These are phyloP conservation scores for Lagodon rhomboides DNA, from an alignment of 2,797 vertebrate genomes.

Conservation along the genomic window DNA sequence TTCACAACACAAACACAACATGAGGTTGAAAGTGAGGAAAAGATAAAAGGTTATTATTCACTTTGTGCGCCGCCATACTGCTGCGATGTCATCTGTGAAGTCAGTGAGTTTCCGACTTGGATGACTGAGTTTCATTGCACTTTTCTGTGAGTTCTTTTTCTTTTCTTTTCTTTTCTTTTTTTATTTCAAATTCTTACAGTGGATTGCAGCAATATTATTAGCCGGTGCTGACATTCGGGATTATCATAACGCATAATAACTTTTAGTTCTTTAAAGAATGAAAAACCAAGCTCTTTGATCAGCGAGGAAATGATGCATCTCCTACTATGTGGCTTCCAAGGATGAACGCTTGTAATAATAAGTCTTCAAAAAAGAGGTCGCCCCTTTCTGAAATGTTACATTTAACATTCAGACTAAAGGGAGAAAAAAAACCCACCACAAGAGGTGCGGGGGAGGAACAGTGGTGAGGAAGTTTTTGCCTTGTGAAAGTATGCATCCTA, in stretches of 20 bases:
- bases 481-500: too few species aligned
- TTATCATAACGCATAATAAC: background rate
- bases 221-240: background rate
- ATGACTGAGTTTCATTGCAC: too few species aligned
- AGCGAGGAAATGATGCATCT: background rate
- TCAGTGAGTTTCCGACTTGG: too few species aligned
- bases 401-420: constrained; percentile 4
- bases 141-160: too few species aligned
- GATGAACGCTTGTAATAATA: constrained; percentile 2
- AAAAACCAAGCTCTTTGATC: constrained; percentile 1
- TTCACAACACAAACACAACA: too few species aligned
- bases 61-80: too few species aligned
- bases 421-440: background rate
- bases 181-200: too few species aligned
- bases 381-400: background rate
- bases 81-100: too few species aligned
- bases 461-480: background rate
- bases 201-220: too few species aligned
- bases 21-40: too few species aligned
- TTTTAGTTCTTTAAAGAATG: background rate
- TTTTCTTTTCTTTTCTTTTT: too few species aligned
- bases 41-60: too few species aligned
- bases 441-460: background rate
- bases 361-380: background rate
- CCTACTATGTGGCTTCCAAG: background rate